Conservation (phyloP, 1,140 invertebrate genomes). For the Drosophila auraria region DNA sequence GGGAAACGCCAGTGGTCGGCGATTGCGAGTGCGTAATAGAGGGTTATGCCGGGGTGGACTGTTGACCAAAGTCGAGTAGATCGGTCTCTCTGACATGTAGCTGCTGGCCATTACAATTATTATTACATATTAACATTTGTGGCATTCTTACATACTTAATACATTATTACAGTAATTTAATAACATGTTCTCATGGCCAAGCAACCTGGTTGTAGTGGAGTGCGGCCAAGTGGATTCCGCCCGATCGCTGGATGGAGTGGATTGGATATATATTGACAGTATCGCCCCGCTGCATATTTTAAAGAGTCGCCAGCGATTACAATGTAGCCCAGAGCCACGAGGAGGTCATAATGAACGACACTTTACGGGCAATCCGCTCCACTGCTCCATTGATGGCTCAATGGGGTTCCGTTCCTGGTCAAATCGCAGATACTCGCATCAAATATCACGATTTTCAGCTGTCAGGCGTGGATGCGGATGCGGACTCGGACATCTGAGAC, state of each 20-base stretch:
- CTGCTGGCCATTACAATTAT: conserved; percentile 77
- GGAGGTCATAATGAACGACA: conserved; percentile 73
- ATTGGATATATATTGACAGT: conserved; percentile 52
- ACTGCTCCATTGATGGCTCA: conserved; percentile 51
- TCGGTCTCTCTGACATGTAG: conserved; percentile 36
- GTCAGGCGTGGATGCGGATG: conserved; percentile 47
- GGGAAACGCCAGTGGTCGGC: conserved; percentile 11
- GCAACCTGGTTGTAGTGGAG: conserved; percentile 48
- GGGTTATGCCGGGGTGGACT: conserved; percentile 24
- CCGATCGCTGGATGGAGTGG: conserved; percentile 34
- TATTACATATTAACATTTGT: conserved; percentile 84
- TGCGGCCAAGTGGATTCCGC: conserved; percentile 44
- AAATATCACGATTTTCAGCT: conserved; percentile 81
- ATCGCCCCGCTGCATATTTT: conserved; percentile 69
- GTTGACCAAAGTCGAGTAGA: conserved; percentile 59
- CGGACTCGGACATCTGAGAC: conserved; percentile 17
- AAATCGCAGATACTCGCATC: conserved; percentile 66
- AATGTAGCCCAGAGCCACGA: conserved; percentile 52
- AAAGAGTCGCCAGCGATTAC: conserved; percentile 73
- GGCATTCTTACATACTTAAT: conserved; percentile 84
- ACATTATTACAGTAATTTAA: conserved; percentile 84
- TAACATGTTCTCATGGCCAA: conserved; percentile 85
- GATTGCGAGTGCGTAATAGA: conserved; percentile 44
- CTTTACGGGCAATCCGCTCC: conserved; percentile 63
- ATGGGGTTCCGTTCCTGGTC: conserved; percentile 46